phyloP scores from a whole-genome alignment of 2,797 vertebrate species.

The Tiaroga cobitis region DNA sequence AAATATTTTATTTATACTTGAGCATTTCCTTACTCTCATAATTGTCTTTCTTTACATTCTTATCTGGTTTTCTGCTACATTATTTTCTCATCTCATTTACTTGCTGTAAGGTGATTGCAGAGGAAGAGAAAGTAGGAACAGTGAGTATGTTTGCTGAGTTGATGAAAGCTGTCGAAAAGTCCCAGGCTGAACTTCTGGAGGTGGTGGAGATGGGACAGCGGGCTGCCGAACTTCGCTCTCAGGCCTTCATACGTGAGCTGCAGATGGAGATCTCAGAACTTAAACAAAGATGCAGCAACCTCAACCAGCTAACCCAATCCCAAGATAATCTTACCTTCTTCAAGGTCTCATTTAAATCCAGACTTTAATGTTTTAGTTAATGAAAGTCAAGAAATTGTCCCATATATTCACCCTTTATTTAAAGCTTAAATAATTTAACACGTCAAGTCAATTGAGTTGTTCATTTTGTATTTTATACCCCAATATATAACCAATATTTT shows the following conservation, averaged over 20 bases:
- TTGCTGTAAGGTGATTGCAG: conserved; percentile 67
- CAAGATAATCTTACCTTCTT: conserved; percentile 72
- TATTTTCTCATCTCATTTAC: neutral
- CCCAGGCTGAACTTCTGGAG: conserved; percentile 73
- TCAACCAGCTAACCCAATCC: conserved; percentile 66
- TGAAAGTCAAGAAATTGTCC: neutral
- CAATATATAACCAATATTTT: neutral
- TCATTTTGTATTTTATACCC: neutral
- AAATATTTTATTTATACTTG: neutral
- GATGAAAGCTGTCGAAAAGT: conserved; percentile 66
- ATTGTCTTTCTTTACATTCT: neutral
- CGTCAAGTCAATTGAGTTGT: neutral
- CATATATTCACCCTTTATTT: neutral
- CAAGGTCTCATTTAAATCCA: conserved; percentile 62
- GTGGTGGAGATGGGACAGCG: conserved; percentile 67
- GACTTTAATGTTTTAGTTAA: neutral
- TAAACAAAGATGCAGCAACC: conserved; percentile 61
- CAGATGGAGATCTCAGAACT: conserved; percentile 73
- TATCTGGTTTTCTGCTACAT: neutral
- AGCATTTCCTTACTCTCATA: neutral
- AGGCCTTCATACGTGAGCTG: conserved; percentile 70
- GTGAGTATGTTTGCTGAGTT: conserved; percentile 67
- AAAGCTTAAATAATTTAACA: neutral
- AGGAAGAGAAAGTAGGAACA: conserved; percentile 64
- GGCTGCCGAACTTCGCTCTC: conserved; percentile 65